Percentiles rank a stretch among this genome's conserved stretches.
These are phyloP conservation scores for Agrotis clavis DNA, from an alignment of 2,888 invertebrate genomes.

Conservation along the genomic window DNA sequence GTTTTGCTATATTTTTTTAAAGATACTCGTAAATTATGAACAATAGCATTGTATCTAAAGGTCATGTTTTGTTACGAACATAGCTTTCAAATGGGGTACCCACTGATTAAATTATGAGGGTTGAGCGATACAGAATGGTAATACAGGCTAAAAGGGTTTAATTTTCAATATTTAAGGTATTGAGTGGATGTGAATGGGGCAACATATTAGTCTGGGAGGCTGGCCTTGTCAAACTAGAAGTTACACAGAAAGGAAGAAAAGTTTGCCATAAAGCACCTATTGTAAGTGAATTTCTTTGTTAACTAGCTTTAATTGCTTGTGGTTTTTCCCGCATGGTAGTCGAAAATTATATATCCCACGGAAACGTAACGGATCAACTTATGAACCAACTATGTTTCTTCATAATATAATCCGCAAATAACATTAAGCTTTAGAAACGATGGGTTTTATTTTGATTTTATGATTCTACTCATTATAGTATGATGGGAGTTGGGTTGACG, in stretches of 20 bases:
- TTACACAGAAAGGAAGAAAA: slow-evolving; percentile 93
- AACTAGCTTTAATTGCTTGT: too few species aligned
- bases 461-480: too few species aligned
- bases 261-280: slow-evolving; percentile 95
- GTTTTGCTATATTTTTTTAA: background rate
- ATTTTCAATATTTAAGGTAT: slow-evolving; percentile 86
- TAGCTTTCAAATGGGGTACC: background rate
- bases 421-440: too few species aligned
- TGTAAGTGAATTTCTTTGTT: slow-evolving; percentile 63
- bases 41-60: background rate
- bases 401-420: too few species aligned
- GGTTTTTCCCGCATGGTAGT: too few species aligned
- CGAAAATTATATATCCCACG: too few species aligned
- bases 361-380: too few species aligned
- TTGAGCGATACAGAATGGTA: background rate
- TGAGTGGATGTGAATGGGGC: slow-evolving; percentile 97
- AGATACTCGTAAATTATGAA: background rate
- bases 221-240: slow-evolving; percentile 96
- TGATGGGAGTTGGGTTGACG: too few species aligned
- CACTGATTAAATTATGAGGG: background rate
- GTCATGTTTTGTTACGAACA: background rate
- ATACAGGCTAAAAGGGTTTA: background rate
- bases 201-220: slow-evolving; percentile 98
- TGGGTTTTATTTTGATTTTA: too few species aligned
- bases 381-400: too few species aligned